These are phyloP conservation scores for Caenorhabditis drosophilae DNA, from an alignment of 2,888 invertebrate genomes.

Conservation along the genomic window DNA sequence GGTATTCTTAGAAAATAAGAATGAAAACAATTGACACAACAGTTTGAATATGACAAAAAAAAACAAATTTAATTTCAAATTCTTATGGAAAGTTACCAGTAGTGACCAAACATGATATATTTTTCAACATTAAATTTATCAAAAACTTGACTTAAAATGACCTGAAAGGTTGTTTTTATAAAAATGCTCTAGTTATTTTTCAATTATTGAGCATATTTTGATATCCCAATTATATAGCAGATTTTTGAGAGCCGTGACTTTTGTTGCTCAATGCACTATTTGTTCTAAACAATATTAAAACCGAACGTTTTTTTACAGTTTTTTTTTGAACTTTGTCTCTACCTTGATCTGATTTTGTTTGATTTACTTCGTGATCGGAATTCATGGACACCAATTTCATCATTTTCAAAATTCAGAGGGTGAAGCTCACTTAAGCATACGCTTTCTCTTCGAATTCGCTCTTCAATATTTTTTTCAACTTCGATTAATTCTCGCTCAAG, in stretches of 20 bases:
- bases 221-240: slow-evolving; percentile 16
- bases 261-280: slow-evolving; percentile 37
- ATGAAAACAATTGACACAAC: no score
- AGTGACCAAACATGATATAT: no score
- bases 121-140: no score
- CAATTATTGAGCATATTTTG: no score
- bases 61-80: no score
- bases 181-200: no score
- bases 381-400: slow-evolving; percentile 16
- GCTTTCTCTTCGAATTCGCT: slow-evolving; percentile 28
- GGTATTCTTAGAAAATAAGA: no score
- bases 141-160: no score
- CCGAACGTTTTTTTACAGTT: not conserved
- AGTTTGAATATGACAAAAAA: no score
- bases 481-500: slow-evolving; percentile 41
- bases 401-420: slow-evolving; percentile 20
- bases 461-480: slow-evolving; percentile 32
- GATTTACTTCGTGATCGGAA: slow-evolving; percentile 24
- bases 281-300: slow-evolving; percentile 14
- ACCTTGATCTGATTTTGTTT: slow-evolving; percentile 27
- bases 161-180: no score
- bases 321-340: not conserved
- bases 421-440: slow-evolving; percentile 25
- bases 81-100: no score
- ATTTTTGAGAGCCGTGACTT: slow-evolving; percentile 37